Conservation (phyloP, 2,113 vertebrate species). For the Eonycteris spelaea region DNA sequence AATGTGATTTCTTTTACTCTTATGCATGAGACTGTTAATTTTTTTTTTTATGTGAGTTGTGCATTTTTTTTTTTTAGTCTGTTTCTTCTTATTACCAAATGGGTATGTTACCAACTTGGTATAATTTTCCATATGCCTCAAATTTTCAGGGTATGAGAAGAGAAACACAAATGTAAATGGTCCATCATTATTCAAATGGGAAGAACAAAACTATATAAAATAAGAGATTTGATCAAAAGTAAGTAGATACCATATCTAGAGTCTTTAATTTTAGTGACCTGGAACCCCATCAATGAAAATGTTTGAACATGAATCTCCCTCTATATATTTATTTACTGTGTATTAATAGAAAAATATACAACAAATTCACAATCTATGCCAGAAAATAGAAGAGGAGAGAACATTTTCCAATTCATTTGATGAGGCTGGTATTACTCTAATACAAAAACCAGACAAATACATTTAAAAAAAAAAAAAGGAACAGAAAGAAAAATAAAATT, state of each 20-base stretch:
- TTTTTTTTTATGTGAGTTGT: background rate
- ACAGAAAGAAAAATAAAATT: background rate
- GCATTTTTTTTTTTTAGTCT: background rate
- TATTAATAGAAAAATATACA: background rate
- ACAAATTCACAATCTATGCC: background rate
- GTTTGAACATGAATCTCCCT: background rate
- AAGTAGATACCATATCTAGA: background rate
- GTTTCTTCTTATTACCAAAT: background rate
- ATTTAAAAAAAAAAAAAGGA: background rate
- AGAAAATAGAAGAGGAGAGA: background rate
- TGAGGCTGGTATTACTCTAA: background rate
- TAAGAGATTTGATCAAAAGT: background rate
- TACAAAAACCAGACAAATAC: background rate
- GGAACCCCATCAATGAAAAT: background rate
- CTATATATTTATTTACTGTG: background rate
- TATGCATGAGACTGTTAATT: background rate
- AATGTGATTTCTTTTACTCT: background rate
- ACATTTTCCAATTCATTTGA: background rate
- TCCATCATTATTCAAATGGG: background rate
- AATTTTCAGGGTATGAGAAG: background rate
- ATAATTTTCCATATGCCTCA: background rate
- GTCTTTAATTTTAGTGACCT: background rate
- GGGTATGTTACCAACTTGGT: background rate
- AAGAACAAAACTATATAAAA: background rate
- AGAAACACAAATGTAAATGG: background rate